A percentile compares a stretch with the other conserved stretches of the same genome.
These are phyloP conservation scores for Rhodophaea formosa DNA, from an alignment of 2,888 invertebrate genomes.

Conservation along the genomic window DNA sequence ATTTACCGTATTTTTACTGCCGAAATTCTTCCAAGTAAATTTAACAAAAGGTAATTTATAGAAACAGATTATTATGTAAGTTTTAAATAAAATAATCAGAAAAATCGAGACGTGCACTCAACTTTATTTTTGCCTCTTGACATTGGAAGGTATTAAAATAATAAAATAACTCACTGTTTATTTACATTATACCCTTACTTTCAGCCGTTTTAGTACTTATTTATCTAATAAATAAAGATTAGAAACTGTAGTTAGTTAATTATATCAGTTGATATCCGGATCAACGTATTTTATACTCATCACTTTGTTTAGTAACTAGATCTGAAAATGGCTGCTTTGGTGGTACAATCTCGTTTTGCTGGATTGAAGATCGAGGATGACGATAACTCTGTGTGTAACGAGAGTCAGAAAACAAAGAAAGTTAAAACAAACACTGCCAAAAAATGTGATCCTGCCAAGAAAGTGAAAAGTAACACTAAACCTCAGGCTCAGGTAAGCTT, in stretches of 20 bases:
- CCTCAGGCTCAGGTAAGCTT: slow-evolving; percentile 42
- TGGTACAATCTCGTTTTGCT: slow-evolving; percentile 87
- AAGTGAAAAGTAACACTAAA: slow-evolving; percentile 52
- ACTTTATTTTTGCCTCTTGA: background rate
- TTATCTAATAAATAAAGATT: background rate
- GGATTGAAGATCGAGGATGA: slow-evolving; percentile 88
- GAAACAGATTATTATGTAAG: background rate
- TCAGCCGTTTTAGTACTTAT: background rate
- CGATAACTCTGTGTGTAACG: slow-evolving; percentile 66
- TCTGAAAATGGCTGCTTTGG: slow-evolving; percentile 81
- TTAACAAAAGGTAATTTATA: background rate
- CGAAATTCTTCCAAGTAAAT: slow-evolving; percentile 1
- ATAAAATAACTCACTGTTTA: slow-evolving; percentile 1
- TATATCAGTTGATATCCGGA: background rate
- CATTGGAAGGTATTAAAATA: background rate
- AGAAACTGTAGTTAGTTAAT: background rate
- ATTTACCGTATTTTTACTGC: slow-evolving; percentile 3
- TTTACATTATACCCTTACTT: background rate
- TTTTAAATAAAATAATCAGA: background rate
- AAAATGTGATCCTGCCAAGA: slow-evolving; percentile 61
- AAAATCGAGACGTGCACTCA: background rate
- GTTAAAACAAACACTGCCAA: slow-evolving; percentile 49
- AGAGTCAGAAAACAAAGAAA: slow-evolving; percentile 66
- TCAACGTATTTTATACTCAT: background rate
- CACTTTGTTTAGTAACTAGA: slow-evolving; percentile 12